Evolutionary conservation across 1,140 invertebrate species (phyloP), one percentile per base, ranked within the genome.

Genomic region (Lasioglossum albipes): DNA sequence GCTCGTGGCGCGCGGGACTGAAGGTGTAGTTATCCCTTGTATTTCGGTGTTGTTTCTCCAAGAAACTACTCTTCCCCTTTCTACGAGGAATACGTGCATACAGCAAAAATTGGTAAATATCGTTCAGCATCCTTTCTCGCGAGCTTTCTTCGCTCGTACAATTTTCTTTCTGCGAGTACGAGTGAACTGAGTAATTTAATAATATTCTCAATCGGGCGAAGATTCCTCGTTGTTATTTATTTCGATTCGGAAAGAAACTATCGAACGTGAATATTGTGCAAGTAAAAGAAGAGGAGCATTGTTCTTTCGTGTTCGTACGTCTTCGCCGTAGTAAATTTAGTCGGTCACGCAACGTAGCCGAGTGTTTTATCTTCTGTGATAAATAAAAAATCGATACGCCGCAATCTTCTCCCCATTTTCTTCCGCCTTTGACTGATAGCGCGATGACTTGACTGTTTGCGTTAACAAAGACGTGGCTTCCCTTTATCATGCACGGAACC

Each of bases 391-490:
- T 79, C 62, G 70, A 74, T 74, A 18, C 20, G 2, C 31, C 62
- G 52, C 57, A 49, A 67, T 74, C 41, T n/a, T 42, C 65, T 67
- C 45, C 62, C 57, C 57, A 16, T 59, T 66, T 36, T 54, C 36
- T 59, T 49, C 49, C 57, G 64, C n/a, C 20, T 42, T n/a, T 9
- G n/a, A 57, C 59, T 73, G 52, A 57, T n/a, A 16, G 69, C n/a
- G 16, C 18, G 45, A 13, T 57, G 69, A 79, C 69, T 79, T 31
- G 77, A 66, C 77, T 18, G n/a, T 73, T 73, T 57, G 73, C 69
- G 68, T 65, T 79, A 79, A 73, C 54, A 66, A 77, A 79, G 41
- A 57, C 49, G 61, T 45, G 54, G 10, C 31, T 79, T 79, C 27
- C 62, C 18, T 45, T 45, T 31, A 45, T 79, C 74, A 57, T 73